A percentile compares a stretch with the other conserved stretches of the same genome.
Evolutionary conservation across 1,140 invertebrate species (phyloP).

Genomic region (Bacillus rossius): DNA sequence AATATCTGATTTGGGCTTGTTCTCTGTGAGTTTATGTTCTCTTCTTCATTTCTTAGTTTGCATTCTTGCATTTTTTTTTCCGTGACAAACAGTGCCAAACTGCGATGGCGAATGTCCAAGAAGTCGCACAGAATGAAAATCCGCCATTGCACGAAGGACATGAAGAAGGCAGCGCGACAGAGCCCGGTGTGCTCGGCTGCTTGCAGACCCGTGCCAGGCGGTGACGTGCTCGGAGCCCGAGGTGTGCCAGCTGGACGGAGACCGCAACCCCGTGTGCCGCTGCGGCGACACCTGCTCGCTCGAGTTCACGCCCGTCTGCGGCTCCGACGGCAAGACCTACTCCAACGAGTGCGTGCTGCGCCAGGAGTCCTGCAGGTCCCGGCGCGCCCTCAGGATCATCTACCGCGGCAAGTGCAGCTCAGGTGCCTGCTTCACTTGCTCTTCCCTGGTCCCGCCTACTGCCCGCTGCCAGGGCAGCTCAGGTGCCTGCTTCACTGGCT

Average conservation of each 20-base stretch:
- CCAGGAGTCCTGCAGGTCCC: constrained; percentile 66
- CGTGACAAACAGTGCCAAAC: too few species aligned
- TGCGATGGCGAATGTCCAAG: too few species aligned
- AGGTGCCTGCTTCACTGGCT: constrained; percentile 54
- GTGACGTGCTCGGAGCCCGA: constrained; percentile 71
- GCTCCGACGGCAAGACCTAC: constrained; percentile 80
- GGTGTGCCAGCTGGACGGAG: constrained; percentile 76
- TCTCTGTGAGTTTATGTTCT: too few species aligned
- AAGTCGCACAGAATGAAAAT: too few species aligned
- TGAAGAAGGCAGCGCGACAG: too few species aligned
- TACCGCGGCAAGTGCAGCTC: constrained; percentile 74
- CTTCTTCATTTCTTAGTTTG: too few species aligned
- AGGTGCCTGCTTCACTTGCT: constrained; percentile 54
- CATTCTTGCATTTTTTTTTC: too few species aligned
- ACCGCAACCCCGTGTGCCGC: constrained; percentile 68
- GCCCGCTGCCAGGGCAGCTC: too few species aligned
- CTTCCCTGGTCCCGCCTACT: too few species aligned
- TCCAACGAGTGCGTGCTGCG: constrained; percentile 76
- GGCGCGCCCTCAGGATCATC: constrained; percentile 66
- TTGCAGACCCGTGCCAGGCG: constrained; percentile 72
- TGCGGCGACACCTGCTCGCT: constrained; percentile 73
- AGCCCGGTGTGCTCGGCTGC: constrained; percentile 7
- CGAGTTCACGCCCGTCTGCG: constrained; percentile 79
- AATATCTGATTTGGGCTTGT: too few species aligned
- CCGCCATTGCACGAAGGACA: too few species aligned